phyloP scores from a whole-genome alignment of 2,113 vertebrate species.

The Lophotis ruficrista region DNA sequence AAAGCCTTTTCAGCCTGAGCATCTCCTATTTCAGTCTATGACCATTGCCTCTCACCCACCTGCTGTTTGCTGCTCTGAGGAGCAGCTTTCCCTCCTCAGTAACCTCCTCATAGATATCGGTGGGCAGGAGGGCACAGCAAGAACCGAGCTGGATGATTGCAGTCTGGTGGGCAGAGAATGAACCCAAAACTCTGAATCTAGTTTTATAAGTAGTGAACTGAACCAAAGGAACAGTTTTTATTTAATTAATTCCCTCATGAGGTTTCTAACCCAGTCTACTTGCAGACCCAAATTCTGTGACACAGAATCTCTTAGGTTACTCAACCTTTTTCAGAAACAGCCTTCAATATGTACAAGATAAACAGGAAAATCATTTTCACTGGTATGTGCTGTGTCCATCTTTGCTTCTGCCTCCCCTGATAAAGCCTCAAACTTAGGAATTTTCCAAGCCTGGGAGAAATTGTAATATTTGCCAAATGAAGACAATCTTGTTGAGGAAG shows the following conservation, averaged over 20 bases:
- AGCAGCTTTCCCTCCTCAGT: not conserved
- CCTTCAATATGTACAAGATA: not conserved
- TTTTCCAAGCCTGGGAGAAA: not conserved
- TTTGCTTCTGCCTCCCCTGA: not conserved
- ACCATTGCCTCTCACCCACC: not conserved
- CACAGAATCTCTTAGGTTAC: not conserved
- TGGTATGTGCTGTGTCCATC: not conserved
- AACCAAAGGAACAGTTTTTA: not conserved
- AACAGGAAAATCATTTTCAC: not conserved
- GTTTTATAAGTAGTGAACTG: not conserved
- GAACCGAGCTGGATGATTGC: fast-evolving
- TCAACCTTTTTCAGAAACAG: not conserved
- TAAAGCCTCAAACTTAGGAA: not conserved
- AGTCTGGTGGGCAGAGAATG: not conserved
- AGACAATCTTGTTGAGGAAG: not conserved
- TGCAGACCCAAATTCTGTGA: not conserved
- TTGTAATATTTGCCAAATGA: not conserved
- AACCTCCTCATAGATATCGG: not conserved
- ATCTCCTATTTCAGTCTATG: not conserved
- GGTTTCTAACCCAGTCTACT: not conserved
- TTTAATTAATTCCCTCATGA: not conserved
- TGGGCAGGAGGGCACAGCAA: not conserved
- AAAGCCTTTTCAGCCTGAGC: not conserved
- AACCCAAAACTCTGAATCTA: not conserved
- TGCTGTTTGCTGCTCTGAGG: not conserved